Evolutionary conservation across 2,797 vertebrate species (phyloP).

Genomic region (Esox masquinongy): DNA sequence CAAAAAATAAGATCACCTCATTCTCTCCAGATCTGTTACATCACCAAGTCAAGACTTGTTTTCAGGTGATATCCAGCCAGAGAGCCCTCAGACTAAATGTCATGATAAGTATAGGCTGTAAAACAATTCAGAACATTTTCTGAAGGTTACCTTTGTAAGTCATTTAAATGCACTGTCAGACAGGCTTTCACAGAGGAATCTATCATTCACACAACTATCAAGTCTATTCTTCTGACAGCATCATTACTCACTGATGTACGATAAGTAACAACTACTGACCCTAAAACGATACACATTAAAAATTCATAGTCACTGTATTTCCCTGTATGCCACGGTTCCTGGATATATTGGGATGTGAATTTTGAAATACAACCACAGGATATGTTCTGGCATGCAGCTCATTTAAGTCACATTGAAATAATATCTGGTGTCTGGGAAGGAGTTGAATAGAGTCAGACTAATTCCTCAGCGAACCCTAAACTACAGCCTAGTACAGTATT

Average conservation of each 20-base stretch:
- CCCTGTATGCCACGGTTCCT: neutral
- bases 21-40: constrained; percentile 17
- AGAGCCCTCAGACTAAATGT: constrained; percentile 46
- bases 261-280: constrained; percentile 12
- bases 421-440: constrained; percentile 14
- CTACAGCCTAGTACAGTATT: neutral
- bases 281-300: constrained; percentile 7
- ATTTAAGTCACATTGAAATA: constrained; percentile 36
- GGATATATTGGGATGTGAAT: neutral
- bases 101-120: constrained; percentile 61
- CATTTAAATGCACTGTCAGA: constrained; percentile 30
- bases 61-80: constrained; percentile 53
- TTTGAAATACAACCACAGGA: constrained; percentile 23
- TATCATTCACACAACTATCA: constrained; percentile 29
- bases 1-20: neutral
- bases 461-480: constrained; percentile 11
- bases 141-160: constrained; percentile 36
- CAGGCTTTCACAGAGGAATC: constrained; percentile 11
- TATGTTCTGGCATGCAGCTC: constrained; percentile 19
- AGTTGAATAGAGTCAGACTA: constrained; percentile 1
- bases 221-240: constrained; percentile 14
- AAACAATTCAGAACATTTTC: constrained; percentile 57
- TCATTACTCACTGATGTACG: constrained; percentile 1
- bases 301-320: neutral
- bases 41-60: constrained; percentile 61